A percentile compares a stretch with the other conserved stretches of the same genome.
phyloP scores from a whole-genome alignment of 2,113 vertebrate species.

The Craseonycteris thonglongyai region DNA sequence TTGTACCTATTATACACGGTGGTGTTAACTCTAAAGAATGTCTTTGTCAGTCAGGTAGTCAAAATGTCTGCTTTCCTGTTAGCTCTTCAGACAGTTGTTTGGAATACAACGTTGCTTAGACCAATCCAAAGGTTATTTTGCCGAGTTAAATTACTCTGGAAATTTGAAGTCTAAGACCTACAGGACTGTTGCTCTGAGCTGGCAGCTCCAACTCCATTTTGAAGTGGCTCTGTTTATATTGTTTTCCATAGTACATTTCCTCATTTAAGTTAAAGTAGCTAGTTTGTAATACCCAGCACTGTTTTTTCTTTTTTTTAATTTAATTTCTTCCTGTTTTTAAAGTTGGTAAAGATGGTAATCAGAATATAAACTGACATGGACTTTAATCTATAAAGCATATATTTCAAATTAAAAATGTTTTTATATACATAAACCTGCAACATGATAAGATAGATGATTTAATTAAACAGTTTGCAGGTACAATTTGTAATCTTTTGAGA shows the following conservation, averaged over 20 bases:
- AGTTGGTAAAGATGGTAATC: too few relatives aligned
- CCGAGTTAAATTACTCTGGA: not conserved
- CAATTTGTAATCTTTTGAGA: constrained; percentile 32
- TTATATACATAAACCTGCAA: not conserved
- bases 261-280: not conserved
- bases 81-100: not conserved
- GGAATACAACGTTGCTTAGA: not conserved
- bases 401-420: not conserved
- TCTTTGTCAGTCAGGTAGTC: not conserved
- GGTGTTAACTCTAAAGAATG: not conserved
- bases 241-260: not conserved
- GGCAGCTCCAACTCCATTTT: not conserved
- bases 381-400: not conserved
- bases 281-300: not conserved
- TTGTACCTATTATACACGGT: not conserved
- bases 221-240: not conserved
- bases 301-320: not conserved
- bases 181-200: not conserved
- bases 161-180: not conserved
- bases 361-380: not conserved
- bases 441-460: not conserved
- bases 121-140: not conserved
- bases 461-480: not conserved
- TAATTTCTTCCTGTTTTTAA: not conserved
- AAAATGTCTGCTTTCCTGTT: not conserved